Base-by-base conservation (phyloP, 2,888 invertebrate genomes). In the Euclidia mi region DNA sequence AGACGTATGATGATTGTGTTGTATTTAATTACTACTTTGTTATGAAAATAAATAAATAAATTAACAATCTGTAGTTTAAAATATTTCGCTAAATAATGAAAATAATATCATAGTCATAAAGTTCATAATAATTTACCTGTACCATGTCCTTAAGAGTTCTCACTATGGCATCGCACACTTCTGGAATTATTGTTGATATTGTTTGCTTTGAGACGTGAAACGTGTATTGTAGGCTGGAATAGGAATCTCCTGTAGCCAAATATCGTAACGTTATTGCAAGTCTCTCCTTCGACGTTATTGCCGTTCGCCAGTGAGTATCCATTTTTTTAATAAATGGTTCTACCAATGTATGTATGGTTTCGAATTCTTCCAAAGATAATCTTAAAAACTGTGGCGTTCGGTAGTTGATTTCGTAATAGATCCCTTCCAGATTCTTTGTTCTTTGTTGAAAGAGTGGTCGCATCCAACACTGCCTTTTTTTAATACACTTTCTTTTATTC, bases 371-470 rank as follows among this genome's bases (percentile, higher is more conserved):
- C 46, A 57, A 52, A 38, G 57, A 43, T 52, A 57, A 57, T 57
- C 46, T 47, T 52, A 47, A 52, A 57, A 57, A 57, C 52, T 52
- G 50, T 50, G 52, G 52, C 46, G 38, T 57, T 52, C 57, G 42
- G 47, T 57, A 57, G 52, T 56, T 56, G 46, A 51, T 51, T 56
- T 56, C 56, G 46, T 56, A 56, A 42, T 50, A 41, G 45, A 56
- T 50, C 56, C 14, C 50, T 57, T 57, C 51, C 56, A 51, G 46
- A 51, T 51, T 56, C 42, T 51, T 45, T 42, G 29, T 51, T 51
- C 56, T 56, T 12, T 56, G 56, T 59, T 59, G 59, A 59, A 31
- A 51, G 45, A 59, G 60, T 56, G 59, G 50, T 56, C 43, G 59
- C 56, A 60, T 60, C 57, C 51, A 56, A 49, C 56, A 56, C 41